A percentile compares a stretch with the other conserved stretches of the same genome.
Conservation (phyloP, 2,113 vertebrate species). For the Alosa alosa region DNA sequence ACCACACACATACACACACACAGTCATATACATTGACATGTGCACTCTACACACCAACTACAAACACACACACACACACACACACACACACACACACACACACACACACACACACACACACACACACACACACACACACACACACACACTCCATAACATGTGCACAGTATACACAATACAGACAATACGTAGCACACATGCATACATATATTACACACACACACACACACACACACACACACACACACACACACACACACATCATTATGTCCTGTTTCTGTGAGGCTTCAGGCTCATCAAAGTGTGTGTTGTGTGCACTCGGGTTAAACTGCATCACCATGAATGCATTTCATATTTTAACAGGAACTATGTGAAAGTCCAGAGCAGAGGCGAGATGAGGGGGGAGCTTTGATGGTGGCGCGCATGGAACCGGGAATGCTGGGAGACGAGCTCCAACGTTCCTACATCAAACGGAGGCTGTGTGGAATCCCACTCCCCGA, state of each 20-base stretch:
- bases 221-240: background rate
- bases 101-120: background rate
- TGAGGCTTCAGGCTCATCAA: too few species aligned
- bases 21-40: background rate
- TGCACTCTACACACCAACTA: background rate
- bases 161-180: background rate
- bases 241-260: background rate
- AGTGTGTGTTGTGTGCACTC: too few species aligned
- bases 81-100: background rate
- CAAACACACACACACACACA: conserved; percentile 13
- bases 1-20: background rate
- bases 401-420: too few species aligned
- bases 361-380: too few species aligned
- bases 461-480: too few species aligned
- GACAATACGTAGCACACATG: background rate
- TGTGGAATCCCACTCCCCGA: too few species aligned
- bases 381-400: too few species aligned
- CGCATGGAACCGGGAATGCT: too few species aligned
- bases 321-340: too few species aligned
- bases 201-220: background rate
- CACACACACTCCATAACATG: background rate
- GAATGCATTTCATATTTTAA: too few species aligned
- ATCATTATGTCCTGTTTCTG: conserved; percentile 4
- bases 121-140: background rate
- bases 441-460: too few species aligned